These are phyloP conservation scores for Tethea ocularis DNA, from an alignment of 2,888 invertebrate species.

Conservation along the genomic window DNA sequence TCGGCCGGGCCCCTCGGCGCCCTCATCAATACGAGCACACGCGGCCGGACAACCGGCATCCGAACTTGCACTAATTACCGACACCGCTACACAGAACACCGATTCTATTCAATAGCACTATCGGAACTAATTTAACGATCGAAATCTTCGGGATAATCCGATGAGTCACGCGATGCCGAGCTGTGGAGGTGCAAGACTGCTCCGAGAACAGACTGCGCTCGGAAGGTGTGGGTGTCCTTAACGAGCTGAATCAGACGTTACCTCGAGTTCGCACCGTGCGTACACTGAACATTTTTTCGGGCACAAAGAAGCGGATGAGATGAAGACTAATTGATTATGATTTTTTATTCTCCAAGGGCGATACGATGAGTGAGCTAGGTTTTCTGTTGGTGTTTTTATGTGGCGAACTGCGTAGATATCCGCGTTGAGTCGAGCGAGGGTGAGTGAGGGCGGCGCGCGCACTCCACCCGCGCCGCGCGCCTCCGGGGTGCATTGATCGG, in stretches of 20 bases:
- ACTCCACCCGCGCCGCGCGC: slow-evolving; percentile 28
- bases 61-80: slow-evolving; percentile 56
- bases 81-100: slow-evolving; percentile 50
- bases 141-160: slow-evolving; percentile 70
- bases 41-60: slow-evolving; percentile 81
- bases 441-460: slow-evolving; percentile 75
- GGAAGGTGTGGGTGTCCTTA: slow-evolving; percentile 80
- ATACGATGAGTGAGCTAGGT: slow-evolving; percentile 50
- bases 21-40: slow-evolving; percentile 72
- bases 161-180: slow-evolving; percentile 72
- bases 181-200: slow-evolving; percentile 58
- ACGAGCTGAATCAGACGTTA: slow-evolving; percentile 55
- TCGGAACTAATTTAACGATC: slow-evolving; percentile 55
- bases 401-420: slow-evolving; percentile 76
- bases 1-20: slow-evolving; percentile 65
- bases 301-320: slow-evolving; percentile 39
- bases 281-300: slow-evolving; percentile 43
- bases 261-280: slow-evolving; percentile 62
- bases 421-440: slow-evolving; percentile 37
- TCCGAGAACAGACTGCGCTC: slow-evolving; percentile 28
- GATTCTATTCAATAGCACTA: slow-evolving; percentile 48
- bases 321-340: slow-evolving; percentile 36
- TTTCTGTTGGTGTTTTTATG: slow-evolving; percentile 67
- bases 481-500: slow-evolving; percentile 78
- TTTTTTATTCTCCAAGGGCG: slow-evolving; percentile 64